These are phyloP conservation scores for Ceratina japonica DNA, from an alignment of 1,140 invertebrate species.

Conservation along the genomic window DNA sequence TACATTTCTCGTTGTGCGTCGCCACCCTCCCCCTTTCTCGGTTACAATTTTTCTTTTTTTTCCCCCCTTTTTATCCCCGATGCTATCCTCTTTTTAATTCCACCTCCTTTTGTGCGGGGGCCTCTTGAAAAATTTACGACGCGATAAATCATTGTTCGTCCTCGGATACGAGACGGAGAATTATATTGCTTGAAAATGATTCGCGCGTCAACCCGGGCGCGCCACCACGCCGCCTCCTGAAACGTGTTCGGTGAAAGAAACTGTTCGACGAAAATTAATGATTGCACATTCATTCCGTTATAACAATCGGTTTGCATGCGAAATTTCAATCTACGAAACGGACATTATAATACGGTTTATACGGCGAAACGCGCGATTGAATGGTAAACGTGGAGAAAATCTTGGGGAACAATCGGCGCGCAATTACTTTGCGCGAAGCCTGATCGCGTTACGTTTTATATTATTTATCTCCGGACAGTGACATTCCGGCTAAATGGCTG, in stretches of 20 bases:
- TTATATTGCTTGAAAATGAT: conserved; percentile 51
- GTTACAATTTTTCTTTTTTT: conserved; percentile 39
- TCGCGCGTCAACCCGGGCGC: neutral
- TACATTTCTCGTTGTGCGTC: conserved; percentile 14
- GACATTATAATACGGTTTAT: too few relatives aligned
- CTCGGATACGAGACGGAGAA: conserved; percentile 31
- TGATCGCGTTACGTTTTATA: neutral
- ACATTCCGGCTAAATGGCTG: conserved; percentile 1
- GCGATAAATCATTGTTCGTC: conserved; percentile 62
- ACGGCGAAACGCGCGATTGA: too few relatives aligned
- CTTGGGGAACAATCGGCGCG: too few relatives aligned
- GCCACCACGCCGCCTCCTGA: neutral
- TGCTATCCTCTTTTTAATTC: conserved; percentile 20
- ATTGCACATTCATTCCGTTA: conserved; percentile 12
- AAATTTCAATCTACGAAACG: too few relatives aligned
- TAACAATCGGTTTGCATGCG: too few relatives aligned
- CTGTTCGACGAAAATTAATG: conserved; percentile 22
- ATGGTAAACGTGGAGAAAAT: too few relatives aligned
- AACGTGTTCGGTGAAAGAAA: conserved; percentile 4
- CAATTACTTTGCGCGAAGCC: neutral
- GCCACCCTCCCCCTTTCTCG: conserved; percentile 18
- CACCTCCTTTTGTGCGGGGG: conserved; percentile 38
- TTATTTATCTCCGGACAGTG: neutral
- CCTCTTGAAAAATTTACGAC: conserved; percentile 60
- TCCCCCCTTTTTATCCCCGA: neutral